Base-by-base conservation (phyloP, 2,797 vertebrate species). In the Phalanger gymnotis region DNA sequence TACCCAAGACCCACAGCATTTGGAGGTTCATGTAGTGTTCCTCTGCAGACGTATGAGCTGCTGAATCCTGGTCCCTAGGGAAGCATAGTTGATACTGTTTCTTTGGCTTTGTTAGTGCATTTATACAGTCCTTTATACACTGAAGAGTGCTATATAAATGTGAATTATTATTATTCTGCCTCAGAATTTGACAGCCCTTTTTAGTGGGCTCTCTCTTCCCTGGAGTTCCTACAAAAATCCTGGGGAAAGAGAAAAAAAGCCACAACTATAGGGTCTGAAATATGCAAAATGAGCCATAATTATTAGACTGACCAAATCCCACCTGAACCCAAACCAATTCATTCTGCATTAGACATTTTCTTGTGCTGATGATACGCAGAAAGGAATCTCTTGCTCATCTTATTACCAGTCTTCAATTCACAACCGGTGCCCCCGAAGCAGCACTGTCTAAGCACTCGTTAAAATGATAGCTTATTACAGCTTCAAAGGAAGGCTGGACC, bases 291-390 rank as follows among this genome's bases (percentile, higher is more conserved):
- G 40, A 66, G 52, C 94, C 9, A 73, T 92, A 95, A 94, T 96
- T 57, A 94, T 96, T 96, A 93, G 55, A 93, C 90, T 57, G 91
- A 93, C 31, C 91, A 94, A 97, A 90, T 93, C 91, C 57, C 92
- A 96, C 91, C 19, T 94, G 93, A 90, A 93, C 10, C 52, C 25
- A 94, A 91, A 51, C 30, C 40, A 93, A 94, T 97, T 66, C 61
- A 95, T 94, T 96, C 96, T 92, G 94, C 93, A 96, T 96, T 87
- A 96, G 34, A 54, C 53, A 58, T 93, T 94, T 89, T 56, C 91
- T 87, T 55, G 30, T 92, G 40, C 53, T 91, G n/a, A 91, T 92
- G 91, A 94, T 52, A 96, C 94, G 92, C 89, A 96, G 52, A 96
- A 95, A 55, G 19, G 3, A 91, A 94, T 5, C 7, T 27, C 53